A percentile compares a stretch with the other conserved stretches of the same genome.
Conservation (phyloP, 2,888 invertebrate genomes). For the Kryphioiulus occultus region DNA sequence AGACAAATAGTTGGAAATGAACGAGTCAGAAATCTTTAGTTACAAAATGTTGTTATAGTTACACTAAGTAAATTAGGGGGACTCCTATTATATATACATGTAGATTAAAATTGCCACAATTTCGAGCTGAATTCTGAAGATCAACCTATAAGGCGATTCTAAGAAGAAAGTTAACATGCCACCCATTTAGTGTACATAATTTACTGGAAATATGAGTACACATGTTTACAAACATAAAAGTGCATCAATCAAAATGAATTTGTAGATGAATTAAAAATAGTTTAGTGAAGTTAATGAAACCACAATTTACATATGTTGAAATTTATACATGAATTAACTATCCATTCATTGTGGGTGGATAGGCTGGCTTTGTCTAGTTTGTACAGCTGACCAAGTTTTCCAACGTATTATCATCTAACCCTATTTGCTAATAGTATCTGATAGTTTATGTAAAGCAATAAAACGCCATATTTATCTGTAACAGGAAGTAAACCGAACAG, state of each 20-base stretch:
- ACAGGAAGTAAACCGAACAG: background rate
- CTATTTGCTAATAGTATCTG: no score
- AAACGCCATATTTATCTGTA: background rate
- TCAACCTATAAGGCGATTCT: background rate
- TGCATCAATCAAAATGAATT: conserved; percentile 8
- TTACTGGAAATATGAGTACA: background rate
- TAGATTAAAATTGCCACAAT: no score
- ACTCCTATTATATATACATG: no score
- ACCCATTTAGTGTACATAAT: background rate
- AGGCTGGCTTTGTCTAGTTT: background rate
- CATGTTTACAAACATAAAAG: background rate
- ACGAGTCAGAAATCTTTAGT: no score
- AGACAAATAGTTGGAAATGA: no score
- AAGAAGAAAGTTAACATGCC: background rate
- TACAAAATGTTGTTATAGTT: no score
- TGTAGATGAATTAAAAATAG: conserved; percentile 6
- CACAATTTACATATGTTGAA: conserved; percentile 32
- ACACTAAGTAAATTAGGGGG: no score
- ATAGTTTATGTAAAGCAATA: background rate
- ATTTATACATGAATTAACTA: background rate
- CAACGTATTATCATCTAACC: background rate
- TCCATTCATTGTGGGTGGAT: background rate
- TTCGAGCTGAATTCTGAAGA: no score
- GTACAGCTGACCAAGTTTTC: background rate
- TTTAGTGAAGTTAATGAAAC: background rate